Base-by-base conservation (phyloP, 2,888 invertebrate species). In the Apotomis turbidana region DNA sequence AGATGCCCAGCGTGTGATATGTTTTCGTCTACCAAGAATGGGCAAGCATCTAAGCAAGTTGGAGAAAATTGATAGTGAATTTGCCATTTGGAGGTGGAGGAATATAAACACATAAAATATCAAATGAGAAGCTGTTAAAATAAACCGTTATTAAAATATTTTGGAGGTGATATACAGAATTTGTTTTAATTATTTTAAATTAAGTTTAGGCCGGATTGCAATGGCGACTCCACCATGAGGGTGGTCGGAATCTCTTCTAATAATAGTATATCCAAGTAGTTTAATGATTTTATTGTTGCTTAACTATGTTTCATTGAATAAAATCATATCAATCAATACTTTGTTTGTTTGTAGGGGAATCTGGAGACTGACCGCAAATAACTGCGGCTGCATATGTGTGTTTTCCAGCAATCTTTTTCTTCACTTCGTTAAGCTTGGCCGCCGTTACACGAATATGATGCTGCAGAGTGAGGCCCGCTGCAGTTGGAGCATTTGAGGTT, bases 41-140 rank as follows among this genome's bases (percentile, higher is more conserved):
- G 27, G 27, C 27, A 27, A 27, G 27, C 27, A 27, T 27, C 27
- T 27, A 27, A 27, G 27, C 27, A 27, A 27, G 27, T 27, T 27
- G 27, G 27, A 27, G 27, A 27, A 49, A n/a, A 61, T 49, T 12
- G 15, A 61, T 12, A 5, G 15, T 49, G 36, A 62, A 62, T 51
- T 49, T 52, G 51, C 62, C 62, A 36, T 60, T 60, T 6, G 62
- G 51, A 49, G 62, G 62, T 12, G 62, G 62, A 62, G 52, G 62
- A 4, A 62, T 36, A n/a, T 62, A 62, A n/a, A 62, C 9, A 62
- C 62, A n/a, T 36, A 62, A 49, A 8, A 62, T 62, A 9, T 62
- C 51, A 51, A 62, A n/a, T 41, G 41, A 41, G 6, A 41, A 41
- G 38, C 15, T n/a, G 6, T 13, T 46, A 44, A 44, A 13, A 12